A percentile compares a stretch with the other conserved stretches of the same genome.
These are phyloP conservation scores for Varanus komodoensis DNA, from an alignment of 2,113 vertebrate genomes.

Conservation along the genomic window DNA sequence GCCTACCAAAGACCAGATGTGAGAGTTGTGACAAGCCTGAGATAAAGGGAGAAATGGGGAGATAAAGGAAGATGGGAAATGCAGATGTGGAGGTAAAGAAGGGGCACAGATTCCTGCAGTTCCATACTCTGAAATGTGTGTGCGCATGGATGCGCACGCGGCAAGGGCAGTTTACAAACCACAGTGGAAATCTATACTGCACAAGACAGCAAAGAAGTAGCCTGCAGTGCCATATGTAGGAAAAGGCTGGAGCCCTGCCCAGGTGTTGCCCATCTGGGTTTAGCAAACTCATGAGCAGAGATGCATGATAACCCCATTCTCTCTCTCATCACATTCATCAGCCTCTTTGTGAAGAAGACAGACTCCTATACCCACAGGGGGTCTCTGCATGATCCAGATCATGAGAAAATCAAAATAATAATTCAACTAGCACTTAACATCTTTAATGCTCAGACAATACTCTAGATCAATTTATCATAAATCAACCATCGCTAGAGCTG, in stretches of 20 bases:
- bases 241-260: neutral
- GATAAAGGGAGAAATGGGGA: neutral
- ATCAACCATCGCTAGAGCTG: too few relatives aligned
- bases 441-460: too few relatives aligned
- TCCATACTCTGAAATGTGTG: neutral
- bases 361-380: too few relatives aligned
- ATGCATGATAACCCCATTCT: too few relatives aligned
- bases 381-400: too few relatives aligned
- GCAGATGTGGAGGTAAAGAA: neutral
- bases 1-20: neutral
- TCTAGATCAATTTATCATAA: too few relatives aligned
- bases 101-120: neutral
- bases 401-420: too few relatives aligned
- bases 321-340: too few relatives aligned
- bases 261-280: neutral
- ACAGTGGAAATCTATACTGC: neutral
- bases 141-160: neutral
- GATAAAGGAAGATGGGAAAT: conserved; percentile 17
- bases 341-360: too few relatives aligned
- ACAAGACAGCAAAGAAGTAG: neutral
- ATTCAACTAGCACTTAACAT: too few relatives aligned
- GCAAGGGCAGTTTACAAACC: neutral
- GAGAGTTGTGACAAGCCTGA: neutral
- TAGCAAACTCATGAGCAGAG: neutral
- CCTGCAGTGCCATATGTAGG: neutral